Base-by-base conservation (phyloP, 2,888 invertebrate genomes). In the Lingula anatina region DNA sequence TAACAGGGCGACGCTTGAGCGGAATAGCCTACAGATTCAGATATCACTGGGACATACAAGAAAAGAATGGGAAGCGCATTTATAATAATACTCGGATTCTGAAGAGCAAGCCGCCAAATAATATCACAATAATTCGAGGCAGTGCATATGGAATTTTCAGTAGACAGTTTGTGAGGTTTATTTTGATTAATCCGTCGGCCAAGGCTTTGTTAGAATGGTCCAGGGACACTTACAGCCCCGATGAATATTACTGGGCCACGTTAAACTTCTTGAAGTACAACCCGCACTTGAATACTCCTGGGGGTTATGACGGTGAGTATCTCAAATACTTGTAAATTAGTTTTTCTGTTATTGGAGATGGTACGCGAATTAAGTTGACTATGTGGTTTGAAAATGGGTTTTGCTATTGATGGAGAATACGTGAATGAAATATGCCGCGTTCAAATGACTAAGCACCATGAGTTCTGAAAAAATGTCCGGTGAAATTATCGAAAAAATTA, bases 201-300 rank as follows among this genome's bases (percentile, higher is more conserved):
- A 41, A 41, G 24, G 55, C 55, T 24, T 54, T 71, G 15, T 46
- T 67, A 1, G 49, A 58, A 1, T 71, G 67, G 67, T 51, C 57
- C n/a, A 39, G 46, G 2, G 65, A 64, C 44, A 62, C 64, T 1
- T 59, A 59, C 28, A 68, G 65, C 25, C 65, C 70, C 1, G 71
- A 71, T 51, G 71, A 71, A 49, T 62, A 65, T 46, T 66, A 58
- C 46, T 71, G 69, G 69, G 55, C 68, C 0, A 67, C 70, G 0
- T 38, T 71, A 4, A 66, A 66, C 47, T 56, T 61, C 40, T 36
- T 60, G 5, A 57, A 55, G 38, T 54, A 61, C 45, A 69, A 69
- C 46, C 56, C 60, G 0, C 52, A 57, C 18, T 54, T 69, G 39
- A 42, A 58, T 2, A 60, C 63, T 2, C 65, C 68, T 1, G 68